Conservation (phyloP, 2,888 invertebrate species). For the Drosophila meridiana region DNA sequence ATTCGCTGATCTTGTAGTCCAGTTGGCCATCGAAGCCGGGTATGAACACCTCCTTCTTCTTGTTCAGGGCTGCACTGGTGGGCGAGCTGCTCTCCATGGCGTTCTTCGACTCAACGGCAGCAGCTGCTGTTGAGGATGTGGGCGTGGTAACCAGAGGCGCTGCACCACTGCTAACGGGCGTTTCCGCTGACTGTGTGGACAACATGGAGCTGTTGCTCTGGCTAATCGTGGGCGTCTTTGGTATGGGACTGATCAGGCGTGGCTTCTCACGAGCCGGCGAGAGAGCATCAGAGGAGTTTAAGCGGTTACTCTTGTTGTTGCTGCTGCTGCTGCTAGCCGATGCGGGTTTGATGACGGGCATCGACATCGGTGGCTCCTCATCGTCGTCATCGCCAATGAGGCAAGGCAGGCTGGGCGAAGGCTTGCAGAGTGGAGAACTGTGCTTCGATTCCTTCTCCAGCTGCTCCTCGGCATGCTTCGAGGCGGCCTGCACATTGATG, state of each 20-base stretch:
- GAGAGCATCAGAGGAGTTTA: constrained; percentile 64
- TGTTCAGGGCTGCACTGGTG: constrained; percentile 55
- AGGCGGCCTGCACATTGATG: constrained; percentile 77
- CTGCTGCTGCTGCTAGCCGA: neutral
- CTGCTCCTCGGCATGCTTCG: constrained; percentile 62
- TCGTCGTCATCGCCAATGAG: constrained; percentile 88
- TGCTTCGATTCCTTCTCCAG: constrained; percentile 70
- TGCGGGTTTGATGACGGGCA: constrained; percentile 21
- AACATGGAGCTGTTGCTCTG: constrained; percentile 60
- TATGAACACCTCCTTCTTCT: constrained; percentile 88
- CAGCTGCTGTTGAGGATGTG: constrained; percentile 58
- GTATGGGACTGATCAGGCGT: constrained; percentile 86
- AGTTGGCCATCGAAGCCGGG: constrained; percentile 89
- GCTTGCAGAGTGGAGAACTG: constrained; percentile 83
- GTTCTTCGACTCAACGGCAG: constrained; percentile 40
- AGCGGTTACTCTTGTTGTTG: constrained; percentile 35
- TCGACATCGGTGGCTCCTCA: constrained; percentile 27
- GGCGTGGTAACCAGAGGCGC: constrained; percentile 65
- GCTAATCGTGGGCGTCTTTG: constrained; percentile 86
- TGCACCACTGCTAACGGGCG: constrained; percentile 52
- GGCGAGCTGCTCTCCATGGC: constrained; percentile 47
- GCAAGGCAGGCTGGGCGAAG: constrained; percentile 88
- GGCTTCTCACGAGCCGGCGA: constrained; percentile 82
- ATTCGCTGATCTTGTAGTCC: constrained; percentile 91
- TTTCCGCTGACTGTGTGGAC: constrained; percentile 65